Evolutionary conservation across 2,888 invertebrate genomes (phyloP), one percentile per base, ranked within the genome.

Genomic region (Cacoxenus indagator): DNA sequence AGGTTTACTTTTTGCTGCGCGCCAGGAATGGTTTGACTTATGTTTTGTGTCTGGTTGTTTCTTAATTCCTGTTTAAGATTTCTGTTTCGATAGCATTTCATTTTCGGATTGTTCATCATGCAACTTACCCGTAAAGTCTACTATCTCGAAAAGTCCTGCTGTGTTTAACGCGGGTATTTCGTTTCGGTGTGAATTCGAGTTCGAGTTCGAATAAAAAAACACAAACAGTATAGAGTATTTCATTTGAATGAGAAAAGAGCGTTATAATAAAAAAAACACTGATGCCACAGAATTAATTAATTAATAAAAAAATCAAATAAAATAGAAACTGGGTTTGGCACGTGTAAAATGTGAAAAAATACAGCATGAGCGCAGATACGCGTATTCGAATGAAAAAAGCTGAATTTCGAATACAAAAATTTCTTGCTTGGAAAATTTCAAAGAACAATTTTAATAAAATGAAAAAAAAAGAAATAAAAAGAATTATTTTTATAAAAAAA

Each of bases 61-160:
- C 5, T 51, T 5, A 3, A 51, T 17, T 61, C 70, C 64, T 66
- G 61, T 43, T 19, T 43, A 45, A 55, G 57, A 19, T 22, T 66
- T 71, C 69, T 69, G 70, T 74, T 76, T 78, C 75, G 75, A 67
- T 70, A 68, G 71, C 71, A 71, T 75, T 73, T 75, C 71, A 11
- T 45, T 59, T 59, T 59, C 61, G 43, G 61, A 43, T 81, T 78
- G 82, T 83, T 79, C 81, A 81, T 85, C 87, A 88, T 87, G 88
- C 88, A 87, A 88, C 88, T 88, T 88, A 88, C 92, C 95, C 95
- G 90, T 95, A 95, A 89, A 95, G 91, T 89, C 95, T 93, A 92
- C 94, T 95, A 90, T 95, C 95, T 89, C 94, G 94, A 90, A 95
- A 93, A 91, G 95, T 95, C 92, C 93, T 93, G 93, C 95, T 95